phyloP scores from a whole-genome alignment of 2,888 invertebrate genomes.

The Drosophila kambysellisi region DNA sequence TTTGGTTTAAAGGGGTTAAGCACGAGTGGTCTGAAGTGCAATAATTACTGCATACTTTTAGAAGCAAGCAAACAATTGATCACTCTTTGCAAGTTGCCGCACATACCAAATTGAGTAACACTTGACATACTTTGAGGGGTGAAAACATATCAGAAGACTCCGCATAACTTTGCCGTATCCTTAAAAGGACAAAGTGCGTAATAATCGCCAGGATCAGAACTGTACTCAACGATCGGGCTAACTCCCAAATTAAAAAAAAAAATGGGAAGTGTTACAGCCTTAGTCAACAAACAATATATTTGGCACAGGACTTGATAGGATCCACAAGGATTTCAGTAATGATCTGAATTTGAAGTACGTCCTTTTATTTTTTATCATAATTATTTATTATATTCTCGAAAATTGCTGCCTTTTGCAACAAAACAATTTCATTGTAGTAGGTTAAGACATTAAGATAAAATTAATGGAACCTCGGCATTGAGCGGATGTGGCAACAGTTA shows the following conservation, averaged over 20 bases:
- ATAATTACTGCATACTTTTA: background rate
- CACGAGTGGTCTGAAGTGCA: background rate
- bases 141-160: rapidly evolving
- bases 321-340: background rate
- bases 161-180: background rate
- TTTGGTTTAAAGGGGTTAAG: background rate
- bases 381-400: background rate
- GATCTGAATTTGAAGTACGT: background rate
- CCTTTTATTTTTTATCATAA: background rate
- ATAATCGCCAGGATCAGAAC: background rate
- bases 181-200: background rate
- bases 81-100: background rate
- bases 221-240: background rate
- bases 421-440: slow-evolving; percentile 37
- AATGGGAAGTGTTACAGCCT: background rate
- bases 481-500: slow-evolving; percentile 41
- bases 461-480: slow-evolving; percentile 9
- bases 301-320: background rate
- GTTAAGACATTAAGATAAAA: slow-evolving; percentile 20
- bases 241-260: no score
- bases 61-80: background rate
- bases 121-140: background rate
- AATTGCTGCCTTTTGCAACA: slow-evolving; percentile 22
- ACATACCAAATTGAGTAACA: background rate
- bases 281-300: background rate